Evolutionary conservation across 2,113 vertebrate genomes (phyloP).

Genomic region (Rhizomys pruinosus): DNA sequence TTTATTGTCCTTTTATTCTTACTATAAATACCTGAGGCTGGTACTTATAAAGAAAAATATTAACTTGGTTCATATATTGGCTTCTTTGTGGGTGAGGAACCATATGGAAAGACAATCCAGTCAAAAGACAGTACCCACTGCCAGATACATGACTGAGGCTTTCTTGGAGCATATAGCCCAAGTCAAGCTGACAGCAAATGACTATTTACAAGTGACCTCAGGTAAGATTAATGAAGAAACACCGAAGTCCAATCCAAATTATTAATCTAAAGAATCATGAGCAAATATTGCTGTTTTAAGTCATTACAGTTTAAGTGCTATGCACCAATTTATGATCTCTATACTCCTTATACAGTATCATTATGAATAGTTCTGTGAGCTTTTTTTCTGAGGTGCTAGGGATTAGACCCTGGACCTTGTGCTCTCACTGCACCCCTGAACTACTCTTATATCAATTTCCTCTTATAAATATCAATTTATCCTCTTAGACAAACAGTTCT

Average conservation of each 20-base stretch:
- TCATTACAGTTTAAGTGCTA: slow-evolving; percentile 10
- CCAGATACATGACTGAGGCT: neutral
- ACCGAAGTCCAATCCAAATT: neutral
- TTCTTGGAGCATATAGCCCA: neutral
- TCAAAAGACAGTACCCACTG: neutral
- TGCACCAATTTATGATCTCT: neutral
- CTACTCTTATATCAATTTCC: too few relatives aligned
- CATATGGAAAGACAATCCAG: neutral
- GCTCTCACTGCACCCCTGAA: too few relatives aligned
- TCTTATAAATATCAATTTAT: slow-evolving; percentile 22
- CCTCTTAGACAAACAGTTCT: slow-evolving; percentile 14
- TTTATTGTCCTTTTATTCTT: neutral
- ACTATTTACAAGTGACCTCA: neutral
- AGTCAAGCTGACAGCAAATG: neutral
- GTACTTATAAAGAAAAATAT: neutral
- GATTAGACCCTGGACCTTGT: too few relatives aligned
- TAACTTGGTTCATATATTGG: neutral
- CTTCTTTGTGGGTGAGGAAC: neutral
- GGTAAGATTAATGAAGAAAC: slow-evolving; percentile 11
- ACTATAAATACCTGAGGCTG: neutral
- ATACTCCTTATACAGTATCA: neutral
- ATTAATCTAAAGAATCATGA: neutral
- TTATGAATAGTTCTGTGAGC: neutral
- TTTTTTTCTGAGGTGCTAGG: neutral
- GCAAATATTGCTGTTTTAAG: slow-evolving; percentile 7